phyloP scores from a whole-genome alignment of 2,888 invertebrate genomes.

The Toxonevra muliebris region DNA sequence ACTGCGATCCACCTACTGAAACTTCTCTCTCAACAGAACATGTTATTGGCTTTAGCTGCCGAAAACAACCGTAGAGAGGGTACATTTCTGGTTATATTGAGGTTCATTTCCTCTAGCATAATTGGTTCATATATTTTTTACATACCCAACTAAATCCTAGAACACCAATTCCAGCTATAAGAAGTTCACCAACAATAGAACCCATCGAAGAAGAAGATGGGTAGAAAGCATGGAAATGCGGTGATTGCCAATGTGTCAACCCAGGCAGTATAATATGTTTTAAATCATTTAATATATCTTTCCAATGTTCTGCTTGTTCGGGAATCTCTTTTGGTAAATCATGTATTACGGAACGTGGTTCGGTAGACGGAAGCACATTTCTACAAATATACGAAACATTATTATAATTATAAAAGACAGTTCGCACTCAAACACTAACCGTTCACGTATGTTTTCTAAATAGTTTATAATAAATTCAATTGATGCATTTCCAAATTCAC shows the following conservation, averaged over 20 bases:
- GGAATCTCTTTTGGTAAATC: slow-evolving; percentile 50
- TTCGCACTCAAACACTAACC: slow-evolving; percentile 64
- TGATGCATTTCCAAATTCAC: slow-evolving; percentile 85
- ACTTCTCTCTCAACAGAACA: too few relatives aligned
- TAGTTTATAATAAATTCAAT: slow-evolving; percentile 94
- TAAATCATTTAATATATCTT: slow-evolving; percentile 48
- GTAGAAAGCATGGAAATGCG: slow-evolving; percentile 53
- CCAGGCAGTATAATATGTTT: slow-evolving; percentile 52
- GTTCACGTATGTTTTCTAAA: slow-evolving; percentile 81
- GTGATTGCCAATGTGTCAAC: slow-evolving; percentile 56
- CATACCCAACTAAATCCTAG: slow-evolving; percentile 56
- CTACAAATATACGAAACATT: slow-evolving; percentile 36
- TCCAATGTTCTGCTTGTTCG: slow-evolving; percentile 54
- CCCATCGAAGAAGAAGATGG: slow-evolving; percentile 52
- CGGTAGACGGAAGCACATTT: slow-evolving; percentile 47
- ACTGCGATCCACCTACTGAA: too few relatives aligned
- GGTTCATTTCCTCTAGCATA: too few relatives aligned
- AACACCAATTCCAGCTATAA: slow-evolving; percentile 53
- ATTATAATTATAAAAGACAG: not conserved
- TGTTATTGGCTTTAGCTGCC: too few relatives aligned
- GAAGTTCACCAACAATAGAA: slow-evolving; percentile 54
- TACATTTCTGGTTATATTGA: too few relatives aligned
- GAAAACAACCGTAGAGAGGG: too few relatives aligned
- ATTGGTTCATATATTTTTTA: too few relatives aligned
- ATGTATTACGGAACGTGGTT: slow-evolving; percentile 47